Percentiles rank a stretch among this genome's conserved stretches.
Evolutionary conservation across 2,797 vertebrate genomes (phyloP).

Genomic region (Buphagus erythrorhynchus): DNA sequence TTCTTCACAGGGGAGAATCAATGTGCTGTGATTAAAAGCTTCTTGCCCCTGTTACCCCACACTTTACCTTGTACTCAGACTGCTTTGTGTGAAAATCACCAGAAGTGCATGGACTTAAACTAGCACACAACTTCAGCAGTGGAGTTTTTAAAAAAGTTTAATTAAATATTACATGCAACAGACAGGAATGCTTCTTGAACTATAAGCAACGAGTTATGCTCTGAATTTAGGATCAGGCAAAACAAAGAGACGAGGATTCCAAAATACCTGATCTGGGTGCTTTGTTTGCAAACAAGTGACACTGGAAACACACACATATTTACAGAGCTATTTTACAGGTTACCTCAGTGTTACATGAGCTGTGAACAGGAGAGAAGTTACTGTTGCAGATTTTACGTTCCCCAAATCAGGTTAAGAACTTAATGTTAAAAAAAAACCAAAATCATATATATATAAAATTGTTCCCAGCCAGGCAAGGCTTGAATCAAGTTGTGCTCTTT

Average conservation of each 20-base stretch:
- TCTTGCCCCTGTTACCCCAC: accelerated
- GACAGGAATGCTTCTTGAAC: neutral
- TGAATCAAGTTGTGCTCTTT: neutral
- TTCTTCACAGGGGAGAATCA: accelerated
- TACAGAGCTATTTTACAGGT: conserved; percentile 23
- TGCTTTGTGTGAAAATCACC: accelerated
- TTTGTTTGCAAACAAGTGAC: neutral
- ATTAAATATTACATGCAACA: conserved; percentile 49
- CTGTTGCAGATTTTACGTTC: neutral
- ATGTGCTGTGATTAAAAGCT: neutral
- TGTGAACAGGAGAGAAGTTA: neutral
- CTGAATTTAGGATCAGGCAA: neutral
- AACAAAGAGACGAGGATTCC: neutral
- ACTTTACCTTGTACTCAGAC: neutral
- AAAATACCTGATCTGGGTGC: accelerated
- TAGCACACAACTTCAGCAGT: neutral
- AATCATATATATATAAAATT: neutral
- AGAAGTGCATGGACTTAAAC: neutral
- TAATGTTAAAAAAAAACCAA: neutral
- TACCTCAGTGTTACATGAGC: neutral
- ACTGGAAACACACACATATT: neutral
- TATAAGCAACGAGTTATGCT: neutral
- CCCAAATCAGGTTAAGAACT: neutral
- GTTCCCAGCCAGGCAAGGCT: neutral
- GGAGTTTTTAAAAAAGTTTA: conserved; percentile 25